These are phyloP conservation scores for Corythornis vintsioides DNA, from an alignment of 2,113 vertebrate species.

Conservation along the genomic window DNA sequence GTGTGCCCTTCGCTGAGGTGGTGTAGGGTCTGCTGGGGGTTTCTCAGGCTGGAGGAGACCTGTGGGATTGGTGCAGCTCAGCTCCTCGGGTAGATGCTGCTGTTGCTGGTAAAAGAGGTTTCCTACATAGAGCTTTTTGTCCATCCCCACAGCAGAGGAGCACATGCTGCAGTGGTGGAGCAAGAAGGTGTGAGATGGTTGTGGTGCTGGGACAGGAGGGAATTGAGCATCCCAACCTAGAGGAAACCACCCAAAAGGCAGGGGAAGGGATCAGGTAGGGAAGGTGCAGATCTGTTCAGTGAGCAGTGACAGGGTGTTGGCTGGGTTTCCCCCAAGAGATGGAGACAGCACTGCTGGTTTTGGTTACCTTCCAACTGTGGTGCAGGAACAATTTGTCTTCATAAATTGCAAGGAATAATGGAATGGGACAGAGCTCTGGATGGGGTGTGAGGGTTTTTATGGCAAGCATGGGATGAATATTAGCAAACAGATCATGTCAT, in stretches of 20 bases:
- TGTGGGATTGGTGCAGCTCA: background rate
- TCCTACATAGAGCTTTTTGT: background rate
- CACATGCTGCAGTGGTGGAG: background rate
- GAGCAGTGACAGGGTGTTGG: background rate
- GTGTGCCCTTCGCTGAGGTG: background rate
- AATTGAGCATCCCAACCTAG: accelerated
- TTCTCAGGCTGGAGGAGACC: background rate
- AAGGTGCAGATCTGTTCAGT: accelerated
- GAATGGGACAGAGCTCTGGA: background rate
- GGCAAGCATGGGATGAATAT: background rate
- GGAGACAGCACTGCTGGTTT: slow-evolving; percentile 20
- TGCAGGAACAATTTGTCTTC: background rate
- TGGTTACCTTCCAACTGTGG: background rate
- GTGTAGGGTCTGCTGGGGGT: background rate
- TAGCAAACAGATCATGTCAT: background rate
- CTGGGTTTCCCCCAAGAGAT: slow-evolving; percentile 13
- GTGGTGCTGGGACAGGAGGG: background rate
- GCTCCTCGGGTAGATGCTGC: background rate
- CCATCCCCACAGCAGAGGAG: background rate
- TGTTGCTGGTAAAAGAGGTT: background rate
- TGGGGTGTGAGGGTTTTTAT: background rate
- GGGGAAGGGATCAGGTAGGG: background rate
- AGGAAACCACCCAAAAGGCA: background rate
- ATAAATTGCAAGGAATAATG: background rate
- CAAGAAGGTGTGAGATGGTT: background rate